phyloP scores from a whole-genome alignment of 2,888 invertebrate species.

The Salticus scenicus region DNA sequence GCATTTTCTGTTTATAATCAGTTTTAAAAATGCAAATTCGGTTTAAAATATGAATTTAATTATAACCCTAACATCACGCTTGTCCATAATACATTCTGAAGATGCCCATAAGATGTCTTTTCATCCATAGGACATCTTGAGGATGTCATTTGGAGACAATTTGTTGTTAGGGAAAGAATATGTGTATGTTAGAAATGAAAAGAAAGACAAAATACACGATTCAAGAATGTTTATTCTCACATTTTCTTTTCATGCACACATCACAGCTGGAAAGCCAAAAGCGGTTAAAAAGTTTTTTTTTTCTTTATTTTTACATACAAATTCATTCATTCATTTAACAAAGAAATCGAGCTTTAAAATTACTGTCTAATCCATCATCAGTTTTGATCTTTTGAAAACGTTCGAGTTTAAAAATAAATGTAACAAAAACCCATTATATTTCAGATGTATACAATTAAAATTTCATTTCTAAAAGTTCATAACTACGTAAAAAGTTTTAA shows the following conservation, averaged over 20 bases:
- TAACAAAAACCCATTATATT: neutral
- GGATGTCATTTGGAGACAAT: too few relatives aligned
- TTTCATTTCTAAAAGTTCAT: too few relatives aligned
- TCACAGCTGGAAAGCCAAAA: slow-evolving; percentile 68
- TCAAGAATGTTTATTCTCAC: slow-evolving; percentile 64
- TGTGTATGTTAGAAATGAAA: neutral
- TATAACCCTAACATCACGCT: too few relatives aligned
- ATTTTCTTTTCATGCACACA: slow-evolving; percentile 65
- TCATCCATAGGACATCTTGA: too few relatives aligned
- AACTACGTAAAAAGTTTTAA: too few relatives aligned
- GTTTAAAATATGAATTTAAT: too few relatives aligned
- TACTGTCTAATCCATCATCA: neutral
- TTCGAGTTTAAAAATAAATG: neutral
- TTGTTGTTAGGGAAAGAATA: too few relatives aligned
- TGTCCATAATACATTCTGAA: too few relatives aligned
- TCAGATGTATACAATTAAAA: too few relatives aligned
- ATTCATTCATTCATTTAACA: slow-evolving; percentile 37
- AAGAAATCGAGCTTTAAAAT: slow-evolving; percentile 54
- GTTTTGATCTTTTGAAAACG: neutral
- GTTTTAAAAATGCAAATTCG: too few relatives aligned
- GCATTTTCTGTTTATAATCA: too few relatives aligned
- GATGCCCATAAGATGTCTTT: too few relatives aligned
- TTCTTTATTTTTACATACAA: slow-evolving; percentile 30
- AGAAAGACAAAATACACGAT: slow-evolving; percentile 24
- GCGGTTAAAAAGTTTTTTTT: slow-evolving; percentile 56